Percentiles rank a stretch among this genome's conserved stretches.
Conservation (phyloP, 2,888 invertebrate species). For the Palloptera scutellata region DNA sequence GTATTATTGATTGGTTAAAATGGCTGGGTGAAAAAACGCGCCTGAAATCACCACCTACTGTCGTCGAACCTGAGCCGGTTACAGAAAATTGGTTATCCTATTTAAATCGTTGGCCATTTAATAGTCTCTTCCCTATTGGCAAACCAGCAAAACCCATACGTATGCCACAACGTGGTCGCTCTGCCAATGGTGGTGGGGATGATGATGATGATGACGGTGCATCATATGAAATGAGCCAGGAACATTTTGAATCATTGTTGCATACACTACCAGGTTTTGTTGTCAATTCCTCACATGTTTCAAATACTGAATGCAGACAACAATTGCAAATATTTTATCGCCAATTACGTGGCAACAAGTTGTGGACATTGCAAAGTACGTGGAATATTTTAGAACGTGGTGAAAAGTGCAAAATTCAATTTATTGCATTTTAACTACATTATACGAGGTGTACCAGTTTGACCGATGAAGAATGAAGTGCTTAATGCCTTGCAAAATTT, state of each 20-base stretch:
- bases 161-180: constrained; percentile 35
- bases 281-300: constrained; percentile 72
- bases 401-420: neutral
- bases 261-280: constrained; percentile 74
- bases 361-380: constrained; percentile 79
- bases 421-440: neutral
- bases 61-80: constrained; percentile 22
- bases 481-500: too few relatives aligned
- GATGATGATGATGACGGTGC: constrained; percentile 15
- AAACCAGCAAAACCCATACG: constrained; percentile 45
- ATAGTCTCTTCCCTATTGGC: constrained; percentile 55
- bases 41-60: constrained; percentile 29
- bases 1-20: constrained; percentile 57
- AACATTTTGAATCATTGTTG: constrained; percentile 69
- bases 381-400: constrained; percentile 38
- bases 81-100: constrained; percentile 51
- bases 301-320: constrained; percentile 72
- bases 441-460: too few relatives aligned
- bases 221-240: constrained; percentile 48
- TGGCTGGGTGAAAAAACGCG: constrained; percentile 47
- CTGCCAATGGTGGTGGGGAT: constrained; percentile 16
- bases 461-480: too few relatives aligned
- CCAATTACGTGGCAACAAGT: constrained; percentile 73
- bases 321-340: constrained; percentile 73
- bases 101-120: constrained; percentile 61